phyloP scores from a whole-genome alignment of 1,140 invertebrate species.

The Pogonognathellus flavescens region DNA sequence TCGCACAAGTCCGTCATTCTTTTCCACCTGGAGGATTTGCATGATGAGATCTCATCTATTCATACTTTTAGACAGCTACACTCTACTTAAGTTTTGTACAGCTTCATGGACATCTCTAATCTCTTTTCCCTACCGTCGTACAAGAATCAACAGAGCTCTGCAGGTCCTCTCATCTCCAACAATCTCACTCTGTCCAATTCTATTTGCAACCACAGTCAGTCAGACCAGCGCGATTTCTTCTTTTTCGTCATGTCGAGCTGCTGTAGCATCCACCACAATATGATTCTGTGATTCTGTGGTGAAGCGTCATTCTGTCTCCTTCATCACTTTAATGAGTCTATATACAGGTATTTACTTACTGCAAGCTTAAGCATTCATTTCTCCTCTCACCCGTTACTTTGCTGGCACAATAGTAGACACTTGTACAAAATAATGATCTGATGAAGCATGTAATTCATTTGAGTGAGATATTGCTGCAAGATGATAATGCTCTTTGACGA shows the following conservation, averaged over 20 bases:
- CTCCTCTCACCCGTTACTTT: constrained; percentile 24
- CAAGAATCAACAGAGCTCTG: neutral
- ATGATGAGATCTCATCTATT: neutral
- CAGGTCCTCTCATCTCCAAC: neutral
- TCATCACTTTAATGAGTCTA: constrained; percentile 20
- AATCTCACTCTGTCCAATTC: neutral
- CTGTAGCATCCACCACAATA: neutral
- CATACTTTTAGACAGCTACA: neutral
- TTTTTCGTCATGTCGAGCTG: too few relatives aligned
- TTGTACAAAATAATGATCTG: constrained; percentile 37
- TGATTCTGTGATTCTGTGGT: neutral
- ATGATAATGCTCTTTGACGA: neutral
- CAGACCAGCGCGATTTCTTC: too few relatives aligned
- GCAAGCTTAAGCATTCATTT: neutral
- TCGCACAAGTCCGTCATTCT: constrained; percentile 43
- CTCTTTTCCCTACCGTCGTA: neutral
- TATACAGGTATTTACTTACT: neutral
- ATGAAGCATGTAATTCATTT: constrained; percentile 19
- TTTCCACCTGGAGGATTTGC: constrained; percentile 4
- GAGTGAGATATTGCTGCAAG: neutral
- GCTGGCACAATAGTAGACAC: neutral
- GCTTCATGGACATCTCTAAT: neutral
- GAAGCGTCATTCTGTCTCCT: constrained; percentile 15
- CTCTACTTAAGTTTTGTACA: neutral
- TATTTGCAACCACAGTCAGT: neutral